Conservation (phyloP, 2,888 invertebrate genomes). For the Epinotia ramella region DNA sequence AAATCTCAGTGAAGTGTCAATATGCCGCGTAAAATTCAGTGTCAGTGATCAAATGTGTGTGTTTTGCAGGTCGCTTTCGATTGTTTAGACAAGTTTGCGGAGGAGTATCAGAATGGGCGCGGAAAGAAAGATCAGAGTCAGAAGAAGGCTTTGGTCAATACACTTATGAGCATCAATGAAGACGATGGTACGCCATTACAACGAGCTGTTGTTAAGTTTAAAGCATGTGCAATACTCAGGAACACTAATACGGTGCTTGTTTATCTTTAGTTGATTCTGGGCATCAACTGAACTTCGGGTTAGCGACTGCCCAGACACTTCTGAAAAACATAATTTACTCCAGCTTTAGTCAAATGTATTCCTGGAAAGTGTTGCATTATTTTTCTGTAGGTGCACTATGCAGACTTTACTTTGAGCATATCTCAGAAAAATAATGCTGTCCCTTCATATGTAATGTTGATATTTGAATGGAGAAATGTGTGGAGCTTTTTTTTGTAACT, state of each 20-base stretch:
- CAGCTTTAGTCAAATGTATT: too few relatives aligned
- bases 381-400: too few relatives aligned
- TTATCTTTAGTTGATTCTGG: neutral
- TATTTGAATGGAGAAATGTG: too few relatives aligned
- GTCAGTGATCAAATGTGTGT: slow-evolving; percentile 25
- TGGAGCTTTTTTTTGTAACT: too few relatives aligned
- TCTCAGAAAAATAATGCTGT: too few relatives aligned
- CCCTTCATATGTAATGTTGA: too few relatives aligned
- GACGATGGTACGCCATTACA: slow-evolving; percentile 66
- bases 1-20: slow-evolving; percentile 1
- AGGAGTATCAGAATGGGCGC: slow-evolving; percentile 67
- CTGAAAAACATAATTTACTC: too few relatives aligned
- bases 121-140: slow-evolving; percentile 63
- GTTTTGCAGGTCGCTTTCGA: slow-evolving; percentile 68
- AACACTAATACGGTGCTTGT: neutral
- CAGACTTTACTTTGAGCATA: too few relatives aligned
- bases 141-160: slow-evolving; percentile 64
- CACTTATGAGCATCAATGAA: slow-evolving; percentile 75
- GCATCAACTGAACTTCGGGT: too few relatives aligned
- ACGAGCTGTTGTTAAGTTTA: neutral
- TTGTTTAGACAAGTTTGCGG: slow-evolving; percentile 70
- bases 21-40: slow-evolving; percentile 4
- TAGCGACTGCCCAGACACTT: too few relatives aligned
- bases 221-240: neutral
- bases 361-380: too few relatives aligned